Evolutionary conservation across 2,113 vertebrate genomes (phyloP), one percentile per base, ranked within the genome.

Genomic region (Chloroceryle aenea): DNA sequence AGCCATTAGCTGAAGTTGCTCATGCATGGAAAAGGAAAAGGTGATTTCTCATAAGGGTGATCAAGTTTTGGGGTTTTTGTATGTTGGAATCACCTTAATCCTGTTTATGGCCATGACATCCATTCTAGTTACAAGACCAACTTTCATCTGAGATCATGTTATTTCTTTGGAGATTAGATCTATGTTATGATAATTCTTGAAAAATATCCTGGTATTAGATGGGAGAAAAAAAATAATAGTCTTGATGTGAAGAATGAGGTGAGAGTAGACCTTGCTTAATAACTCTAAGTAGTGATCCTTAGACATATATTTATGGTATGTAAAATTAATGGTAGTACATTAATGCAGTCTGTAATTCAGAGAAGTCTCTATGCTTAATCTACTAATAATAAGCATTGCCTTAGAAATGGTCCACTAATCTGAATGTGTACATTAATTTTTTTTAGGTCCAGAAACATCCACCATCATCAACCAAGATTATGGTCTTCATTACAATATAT

Each of bases 151-250:
- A 74, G 79, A 86, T 58, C n/a, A 75, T 30, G 20, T 83, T 1
- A 45, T 83, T 90, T 89, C 23, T 94, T 95, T 85, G 2, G 13
- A 90, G 81, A 95, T 96, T 94, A 96, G 86, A 95, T 72, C 76
- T 69, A 27, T 80, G 59, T 93, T 91, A 90, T 95, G 59, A 96
- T 0, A 84, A 62, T 21, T 12, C 10, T 87, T 75, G 7, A 47
- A 47, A 74, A 2, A 13, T 19, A 11, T n/a, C 3, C 12, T 63
- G 55, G 11, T 7, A 18, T 48, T 25, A 84, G 3, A 6, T 78
- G 6, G 8, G 11, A 73, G 16, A 72, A 71, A 59, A 52, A 8
- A 56, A 67, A 22, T 4, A 72, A 52, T 17, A 64, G 10, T 10
- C 13, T 67, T 38, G 4, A 4, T 58, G 4, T 43, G n/a, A 85